phyloP scores from a whole-genome alignment of 2,113 vertebrate genomes.

The Saimiri boliviensis region DNA sequence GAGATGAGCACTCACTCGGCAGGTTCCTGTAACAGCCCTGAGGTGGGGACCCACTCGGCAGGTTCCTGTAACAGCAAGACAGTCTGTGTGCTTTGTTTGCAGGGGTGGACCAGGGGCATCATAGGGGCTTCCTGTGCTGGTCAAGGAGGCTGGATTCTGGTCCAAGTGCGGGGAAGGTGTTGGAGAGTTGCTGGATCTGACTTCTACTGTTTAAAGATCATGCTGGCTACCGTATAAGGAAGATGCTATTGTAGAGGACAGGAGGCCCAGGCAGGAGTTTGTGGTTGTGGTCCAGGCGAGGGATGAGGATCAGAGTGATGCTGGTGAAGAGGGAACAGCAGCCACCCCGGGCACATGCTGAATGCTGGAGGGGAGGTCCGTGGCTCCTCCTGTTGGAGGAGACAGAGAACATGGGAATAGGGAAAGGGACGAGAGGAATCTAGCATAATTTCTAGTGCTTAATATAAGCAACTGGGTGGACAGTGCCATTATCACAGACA shows the following conservation, averaged over 20 bases:
- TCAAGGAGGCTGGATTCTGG: background rate
- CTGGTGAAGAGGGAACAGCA: background rate
- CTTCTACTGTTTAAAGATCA: background rate
- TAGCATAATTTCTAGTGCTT: background rate
- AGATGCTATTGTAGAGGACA: background rate
- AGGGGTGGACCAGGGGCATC: background rate
- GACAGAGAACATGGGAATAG: background rate
- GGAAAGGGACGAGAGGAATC: background rate
- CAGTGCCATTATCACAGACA: background rate
- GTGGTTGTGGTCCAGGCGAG: background rate
- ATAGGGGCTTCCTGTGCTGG: too few relatives aligned
- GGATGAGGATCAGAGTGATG: too few relatives aligned
- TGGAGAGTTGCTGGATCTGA: background rate
- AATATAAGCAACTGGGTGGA: background rate
- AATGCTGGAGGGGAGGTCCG: background rate
- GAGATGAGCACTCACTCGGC: background rate
- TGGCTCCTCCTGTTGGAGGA: background rate
- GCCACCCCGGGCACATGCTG: background rate
- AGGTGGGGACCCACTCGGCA: background rate
- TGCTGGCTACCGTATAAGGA: fast-evolving
- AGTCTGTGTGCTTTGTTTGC: background rate
- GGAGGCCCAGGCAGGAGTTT: background rate
- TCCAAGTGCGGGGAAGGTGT: background rate
- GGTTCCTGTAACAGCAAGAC: background rate
- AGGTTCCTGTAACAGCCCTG: too few relatives aligned